Percentiles rank a stretch among this genome's conserved stretches.
Evolutionary conservation across 2,888 invertebrate species (phyloP).

Genomic region (Cephus pulcher): DNA sequence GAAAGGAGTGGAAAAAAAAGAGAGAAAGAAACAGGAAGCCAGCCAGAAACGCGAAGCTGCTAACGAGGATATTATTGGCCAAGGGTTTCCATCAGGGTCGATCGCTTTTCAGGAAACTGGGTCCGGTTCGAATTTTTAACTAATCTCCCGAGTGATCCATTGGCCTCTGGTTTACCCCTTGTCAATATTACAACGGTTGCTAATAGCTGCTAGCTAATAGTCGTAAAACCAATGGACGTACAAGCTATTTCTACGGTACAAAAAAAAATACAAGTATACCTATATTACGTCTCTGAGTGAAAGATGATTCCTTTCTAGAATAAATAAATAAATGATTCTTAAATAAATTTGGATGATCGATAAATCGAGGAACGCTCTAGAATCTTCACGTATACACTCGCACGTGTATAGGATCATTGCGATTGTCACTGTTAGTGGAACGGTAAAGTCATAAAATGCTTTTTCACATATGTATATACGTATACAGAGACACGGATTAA

Average conservation of each 20-base stretch:
- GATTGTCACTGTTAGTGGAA: not conserved
- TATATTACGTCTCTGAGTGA: not conserved
- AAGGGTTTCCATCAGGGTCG: not conserved
- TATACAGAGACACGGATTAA: not conserved
- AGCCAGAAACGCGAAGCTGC: not conserved
- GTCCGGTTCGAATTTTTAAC: not conserved
- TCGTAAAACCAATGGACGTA: not conserved
- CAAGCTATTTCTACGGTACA: not conserved
- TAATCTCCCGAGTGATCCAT: not conserved
- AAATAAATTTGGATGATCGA: not conserved
- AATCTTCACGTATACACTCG: not conserved
- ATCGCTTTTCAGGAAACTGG: not conserved
- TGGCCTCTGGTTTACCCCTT: not conserved
- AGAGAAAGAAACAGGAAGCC: constrained; percentile 13
- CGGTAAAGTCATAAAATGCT: not conserved
- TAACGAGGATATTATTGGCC: not conserved
- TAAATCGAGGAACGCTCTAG: not conserved
- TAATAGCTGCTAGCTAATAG: not conserved
- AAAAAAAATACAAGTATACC: not conserved
- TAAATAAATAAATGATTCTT: not conserved
- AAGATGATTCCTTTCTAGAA: not conserved
- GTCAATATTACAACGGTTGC: not conserved
- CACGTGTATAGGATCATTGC: not conserved
- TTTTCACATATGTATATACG: not conserved
- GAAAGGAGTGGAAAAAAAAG: constrained; percentile 10